These are phyloP conservation scores for Cacatua alba DNA, from an alignment of 2,113 vertebrate species.

Conservation along the genomic window DNA sequence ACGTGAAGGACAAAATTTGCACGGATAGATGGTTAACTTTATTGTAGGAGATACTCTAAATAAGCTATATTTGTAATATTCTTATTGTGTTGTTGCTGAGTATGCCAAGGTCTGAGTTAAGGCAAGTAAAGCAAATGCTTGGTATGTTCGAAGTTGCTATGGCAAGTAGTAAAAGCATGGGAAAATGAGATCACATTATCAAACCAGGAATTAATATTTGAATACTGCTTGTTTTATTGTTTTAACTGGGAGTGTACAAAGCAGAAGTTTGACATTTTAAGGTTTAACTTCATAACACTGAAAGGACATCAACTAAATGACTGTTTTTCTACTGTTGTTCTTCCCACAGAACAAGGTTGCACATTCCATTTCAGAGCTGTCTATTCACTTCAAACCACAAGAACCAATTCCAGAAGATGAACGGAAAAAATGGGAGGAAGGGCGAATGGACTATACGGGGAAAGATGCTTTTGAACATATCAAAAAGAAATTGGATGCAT, in stretches of 20 bases:
- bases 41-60: neutral
- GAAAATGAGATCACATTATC: neutral
- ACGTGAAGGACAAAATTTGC: neutral
- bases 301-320: neutral
- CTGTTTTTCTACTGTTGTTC: neutral
- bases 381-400: conserved; percentile 55
- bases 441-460: conserved; percentile 84
- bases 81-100: neutral
- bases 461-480: conserved; percentile 79
- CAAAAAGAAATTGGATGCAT: conserved; percentile 79
- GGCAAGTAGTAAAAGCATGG: neutral
- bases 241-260: neutral
- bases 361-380: conserved; percentile 46
- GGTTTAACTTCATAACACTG: neutral
- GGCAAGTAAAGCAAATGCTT: neutral
- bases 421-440: conserved; percentile 80
- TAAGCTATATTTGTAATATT: neutral
- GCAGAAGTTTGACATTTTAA: neutral
- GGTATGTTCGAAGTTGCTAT: neutral
- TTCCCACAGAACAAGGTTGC: conserved; percentile 42
- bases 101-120: neutral
- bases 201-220: neutral
- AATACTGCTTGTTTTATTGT: neutral
- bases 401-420: conserved; percentile 64
- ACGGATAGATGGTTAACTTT: neutral